phyloP scores from a whole-genome alignment of 2,888 invertebrate species.

The Ichneumoninae sp. region DNA sequence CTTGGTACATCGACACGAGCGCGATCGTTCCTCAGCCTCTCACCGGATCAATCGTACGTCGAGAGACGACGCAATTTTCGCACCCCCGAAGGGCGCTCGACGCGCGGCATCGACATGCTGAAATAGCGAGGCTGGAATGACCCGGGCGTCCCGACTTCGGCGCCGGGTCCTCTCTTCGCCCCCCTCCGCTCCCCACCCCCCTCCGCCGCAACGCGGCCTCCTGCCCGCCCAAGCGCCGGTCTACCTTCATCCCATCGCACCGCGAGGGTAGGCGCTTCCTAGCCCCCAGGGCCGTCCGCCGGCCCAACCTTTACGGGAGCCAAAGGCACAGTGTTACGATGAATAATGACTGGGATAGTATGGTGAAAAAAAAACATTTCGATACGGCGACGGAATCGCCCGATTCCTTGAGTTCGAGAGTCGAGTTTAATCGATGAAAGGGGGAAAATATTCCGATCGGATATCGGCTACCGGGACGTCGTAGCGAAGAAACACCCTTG shows the following conservation, averaged over 20 bases:
- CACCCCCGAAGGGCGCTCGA: constrained; percentile 81
- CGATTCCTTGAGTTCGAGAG: too few species aligned
- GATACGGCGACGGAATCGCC: too few species aligned
- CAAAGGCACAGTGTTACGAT: too few species aligned
- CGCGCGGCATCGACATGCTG: constrained; percentile 82
- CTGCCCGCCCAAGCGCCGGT: constrained; percentile 23
- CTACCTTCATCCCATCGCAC: background rate
- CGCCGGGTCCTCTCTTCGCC: constrained; percentile 73
- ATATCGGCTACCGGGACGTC: background rate
- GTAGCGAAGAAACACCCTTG: background rate
- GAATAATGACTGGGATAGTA: too few species aligned
- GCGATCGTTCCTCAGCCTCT: constrained; percentile 46
- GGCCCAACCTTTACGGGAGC: background rate
- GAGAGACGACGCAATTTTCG: constrained; percentile 69
- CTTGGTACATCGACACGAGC: constrained; percentile 28
- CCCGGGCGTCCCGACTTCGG: constrained; percentile 82
- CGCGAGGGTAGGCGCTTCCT: background rate
- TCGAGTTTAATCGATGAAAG: background rate
- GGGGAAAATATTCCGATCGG: background rate
- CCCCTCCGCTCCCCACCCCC: constrained; percentile 5
- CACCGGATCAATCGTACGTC: constrained; percentile 69
- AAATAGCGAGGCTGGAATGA: constrained; percentile 81
- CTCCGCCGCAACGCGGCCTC: background rate
- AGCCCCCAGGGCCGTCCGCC: background rate
- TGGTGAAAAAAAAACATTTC: too few species aligned